Percentiles rank a stretch among this genome's conserved stretches.
Conservation (phyloP, 2,113 vertebrate genomes). For the Seriola aureovittata region DNA sequence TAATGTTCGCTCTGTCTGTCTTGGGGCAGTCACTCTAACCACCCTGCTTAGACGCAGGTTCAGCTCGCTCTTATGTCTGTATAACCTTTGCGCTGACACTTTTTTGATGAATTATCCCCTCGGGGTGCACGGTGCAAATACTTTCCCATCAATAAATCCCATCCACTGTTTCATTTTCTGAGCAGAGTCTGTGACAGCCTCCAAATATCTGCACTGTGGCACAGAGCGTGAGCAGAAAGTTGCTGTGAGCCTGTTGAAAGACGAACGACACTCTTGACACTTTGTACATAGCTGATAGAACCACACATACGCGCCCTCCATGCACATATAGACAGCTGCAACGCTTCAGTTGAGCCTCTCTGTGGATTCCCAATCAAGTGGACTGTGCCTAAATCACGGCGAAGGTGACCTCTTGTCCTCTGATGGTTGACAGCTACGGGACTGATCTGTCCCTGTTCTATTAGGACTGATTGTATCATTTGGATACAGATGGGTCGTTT, state of each 20-base stretch:
- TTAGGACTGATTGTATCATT: constrained; percentile 80
- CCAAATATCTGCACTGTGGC: constrained; percentile 14
- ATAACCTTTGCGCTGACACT: constrained; percentile 51
- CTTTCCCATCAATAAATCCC: constrained; percentile 48
- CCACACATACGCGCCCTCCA: neutral
- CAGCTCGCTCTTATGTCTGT: constrained; percentile 5
- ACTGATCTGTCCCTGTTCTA: constrained; percentile 71
- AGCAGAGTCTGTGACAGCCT: constrained; percentile 11
- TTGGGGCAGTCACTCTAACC: constrained; percentile 8
- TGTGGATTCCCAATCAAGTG: constrained; percentile 43
- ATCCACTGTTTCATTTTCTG: constrained; percentile 27
- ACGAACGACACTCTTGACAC: constrained; percentile 32
- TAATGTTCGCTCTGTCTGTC: constrained; percentile 30
- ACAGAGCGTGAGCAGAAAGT: constrained; percentile 10
- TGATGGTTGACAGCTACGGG: constrained; percentile 67
- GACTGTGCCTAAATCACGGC: constrained; percentile 37
- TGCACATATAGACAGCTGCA: constrained; percentile 1
- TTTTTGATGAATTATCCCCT: constrained; percentile 58
- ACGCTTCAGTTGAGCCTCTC: constrained; percentile 10
- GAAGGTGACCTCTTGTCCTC: constrained; percentile 76
- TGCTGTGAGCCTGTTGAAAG: constrained; percentile 31
- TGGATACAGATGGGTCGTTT: constrained; percentile 78
- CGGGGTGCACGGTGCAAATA: constrained; percentile 28
- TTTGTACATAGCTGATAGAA: neutral
- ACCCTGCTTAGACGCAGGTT: constrained; percentile 21